Conservation (phyloP, 2,888 invertebrate genomes). For the Shargacucullia verbasci region DNA sequence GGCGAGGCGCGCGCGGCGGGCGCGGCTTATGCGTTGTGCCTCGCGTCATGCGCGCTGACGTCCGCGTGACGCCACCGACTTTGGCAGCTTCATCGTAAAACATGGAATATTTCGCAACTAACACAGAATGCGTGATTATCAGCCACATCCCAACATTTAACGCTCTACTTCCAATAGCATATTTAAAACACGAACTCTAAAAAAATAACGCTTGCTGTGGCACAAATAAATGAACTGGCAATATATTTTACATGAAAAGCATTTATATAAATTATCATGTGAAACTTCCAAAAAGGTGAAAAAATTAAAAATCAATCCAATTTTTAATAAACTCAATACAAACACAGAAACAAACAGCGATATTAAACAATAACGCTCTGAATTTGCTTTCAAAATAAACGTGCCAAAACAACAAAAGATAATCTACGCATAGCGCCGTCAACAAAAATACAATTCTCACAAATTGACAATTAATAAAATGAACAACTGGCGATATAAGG, state of each 20-base stretch:
- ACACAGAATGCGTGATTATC: constrained; percentile 41
- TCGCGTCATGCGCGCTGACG: constrained; percentile 66
- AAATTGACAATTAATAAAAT: constrained; percentile 68
- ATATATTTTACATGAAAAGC: constrained; percentile 15
- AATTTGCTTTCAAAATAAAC: constrained; percentile 67
- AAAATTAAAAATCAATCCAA: constrained; percentile 58
- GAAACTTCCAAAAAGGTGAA: constrained; percentile 30
- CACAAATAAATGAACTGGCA: constrained; percentile 24
- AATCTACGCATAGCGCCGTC: constrained; percentile 63
- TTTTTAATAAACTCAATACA: constrained; percentile 66
- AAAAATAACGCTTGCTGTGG: constrained; percentile 6
- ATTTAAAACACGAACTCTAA: constrained; percentile 10
- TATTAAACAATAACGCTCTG: constrained; percentile 69
- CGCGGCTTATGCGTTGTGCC: constrained; percentile 63
- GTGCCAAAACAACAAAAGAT: constrained; percentile 62
- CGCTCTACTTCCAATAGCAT: constrained; percentile 37
- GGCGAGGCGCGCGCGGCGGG: constrained; percentile 61
- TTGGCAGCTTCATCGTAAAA: constrained; percentile 46
- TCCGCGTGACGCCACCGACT: constrained; percentile 52
- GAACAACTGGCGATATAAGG: constrained; percentile 48
- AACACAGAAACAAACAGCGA: constrained; percentile 65
- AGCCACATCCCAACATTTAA: constrained; percentile 29
- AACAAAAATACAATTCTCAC: constrained; percentile 66
- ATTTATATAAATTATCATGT: constrained; percentile 30
- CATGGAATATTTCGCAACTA: constrained; percentile 62